Base-by-base conservation (phyloP, 92 coral and sea anemone genomes). In the Zoanthus sociatus region DNA sequence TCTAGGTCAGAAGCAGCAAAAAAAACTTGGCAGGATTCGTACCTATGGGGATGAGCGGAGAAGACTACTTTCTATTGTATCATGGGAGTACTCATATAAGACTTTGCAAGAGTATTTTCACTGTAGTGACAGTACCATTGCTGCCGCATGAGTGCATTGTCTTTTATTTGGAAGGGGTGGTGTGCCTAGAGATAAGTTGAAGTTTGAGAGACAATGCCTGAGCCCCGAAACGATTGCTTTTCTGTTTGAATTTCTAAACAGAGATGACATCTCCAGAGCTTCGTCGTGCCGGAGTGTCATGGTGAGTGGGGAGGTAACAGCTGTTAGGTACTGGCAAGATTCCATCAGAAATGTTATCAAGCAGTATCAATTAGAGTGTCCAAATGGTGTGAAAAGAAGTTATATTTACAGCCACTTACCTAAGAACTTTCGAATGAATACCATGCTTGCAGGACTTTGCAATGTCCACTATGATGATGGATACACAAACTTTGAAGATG, bases 251-350 rank as follows among this genome's bases (percentile, higher is more conserved):
- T 87, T 82, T 76, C 78, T 87, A 0, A 64, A 83, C 48, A 44
- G 85, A 54, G 90, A 86, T 48, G 88, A 70, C 18, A 63, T 90
- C 12, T 83, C 78, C 84, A 69, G 63, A 83, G 71, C 67, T 32
- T 89, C 84, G 11, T 89, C 91, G 10, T 89, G 88, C 60, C 76
- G 79, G 21, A 89, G 92, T 84, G 92, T 89, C 13, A 14, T 89
- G n/a, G 88, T 89, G 5, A 67, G 83, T 18, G 92, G 71, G 64
- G 42, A 75, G 37, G 88, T 83, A 67, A 89, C 92, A 45, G 88
- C 88, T 21, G 92, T 84, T 31, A 44, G 58, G 92, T n/a, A n/a
- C n/a, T n/a, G n/a, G n/a, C 92, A 83, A 50, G 84, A 70, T 63
- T 46, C 78, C 0, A 72, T 87, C 21, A 87, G 70, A 71, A 82